These are phyloP conservation scores for Scomber colias DNA, from an alignment of 2,113 vertebrate genomes.

Conservation along the genomic window DNA sequence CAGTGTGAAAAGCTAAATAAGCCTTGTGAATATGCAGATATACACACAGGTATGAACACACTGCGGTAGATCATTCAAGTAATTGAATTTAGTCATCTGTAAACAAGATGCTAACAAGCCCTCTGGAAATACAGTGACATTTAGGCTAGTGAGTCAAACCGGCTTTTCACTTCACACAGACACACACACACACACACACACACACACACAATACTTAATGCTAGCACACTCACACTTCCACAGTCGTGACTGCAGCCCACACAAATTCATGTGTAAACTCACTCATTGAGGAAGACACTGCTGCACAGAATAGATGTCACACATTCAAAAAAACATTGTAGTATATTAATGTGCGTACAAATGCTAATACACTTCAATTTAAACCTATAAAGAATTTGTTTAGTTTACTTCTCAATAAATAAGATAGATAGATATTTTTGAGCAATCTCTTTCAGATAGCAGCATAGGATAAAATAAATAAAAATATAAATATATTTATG, in stretches of 20 bases:
- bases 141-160: conserved; percentile 42
- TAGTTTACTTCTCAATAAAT: background rate
- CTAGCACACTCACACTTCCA: conserved; percentile 15
- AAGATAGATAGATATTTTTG: too few relatives aligned
- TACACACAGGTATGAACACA: conserved; percentile 13
- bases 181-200: conserved; percentile 25
- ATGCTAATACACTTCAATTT: background rate
- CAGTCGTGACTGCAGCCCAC: background rate
- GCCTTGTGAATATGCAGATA: background rate
- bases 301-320: background rate
- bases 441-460: too few relatives aligned
- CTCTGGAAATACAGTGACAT: conserved; percentile 66
- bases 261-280: background rate
- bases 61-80: conserved; percentile 21
- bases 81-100: conserved; percentile 48
- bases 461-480: too few relatives aligned
- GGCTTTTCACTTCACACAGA: conserved; percentile 20
- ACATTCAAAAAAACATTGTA: background rate
- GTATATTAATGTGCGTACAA: background rate
- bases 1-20: background rate
- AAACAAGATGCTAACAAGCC: conserved; percentile 61
- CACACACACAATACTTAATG: conserved; percentile 2
- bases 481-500: too few relatives aligned
- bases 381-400: too few relatives aligned
- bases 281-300: background rate